These are phyloP conservation scores for Alcis repandata DNA, from an alignment of 2,888 invertebrate genomes.

Conservation along the genomic window DNA sequence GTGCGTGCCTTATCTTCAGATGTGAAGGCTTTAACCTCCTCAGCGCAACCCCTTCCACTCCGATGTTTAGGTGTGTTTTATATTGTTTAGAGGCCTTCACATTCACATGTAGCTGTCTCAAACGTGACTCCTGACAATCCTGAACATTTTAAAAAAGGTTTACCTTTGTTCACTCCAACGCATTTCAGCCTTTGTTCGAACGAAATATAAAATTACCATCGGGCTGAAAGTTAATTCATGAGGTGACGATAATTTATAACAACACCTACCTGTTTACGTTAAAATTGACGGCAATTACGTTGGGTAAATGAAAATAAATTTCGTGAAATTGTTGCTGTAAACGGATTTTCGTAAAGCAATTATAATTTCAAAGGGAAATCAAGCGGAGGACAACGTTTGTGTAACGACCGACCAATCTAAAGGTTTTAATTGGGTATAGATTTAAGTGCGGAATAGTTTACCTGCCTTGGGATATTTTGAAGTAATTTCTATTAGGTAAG, in stretches of 20 bases:
- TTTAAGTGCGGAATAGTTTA: constrained; percentile 1
- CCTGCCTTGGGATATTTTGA: constrained; percentile 1
- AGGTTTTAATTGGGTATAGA: constrained; percentile 4
- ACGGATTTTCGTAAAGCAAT: constrained; percentile 56
- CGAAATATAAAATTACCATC: constrained; percentile 17
- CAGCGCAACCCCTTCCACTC: constrained; percentile 54
- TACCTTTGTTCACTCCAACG: constrained; percentile 15
- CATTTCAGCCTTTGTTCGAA: constrained; percentile 9
- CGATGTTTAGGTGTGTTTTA: constrained; percentile 37
- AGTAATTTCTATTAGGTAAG: neutral
- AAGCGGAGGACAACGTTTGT: constrained; percentile 33
- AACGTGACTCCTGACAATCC: constrained; percentile 9
- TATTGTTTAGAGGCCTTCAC: constrained; percentile 32
- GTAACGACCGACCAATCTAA: constrained; percentile 42
- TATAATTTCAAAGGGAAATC: constrained; percentile 60
- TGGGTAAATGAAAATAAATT: constrained; percentile 44
- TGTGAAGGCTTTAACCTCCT: constrained; percentile 63
- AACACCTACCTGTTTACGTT: constrained; percentile 32
- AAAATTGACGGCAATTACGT: constrained; percentile 41
- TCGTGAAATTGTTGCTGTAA: constrained; percentile 47
- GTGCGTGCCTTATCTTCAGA: constrained; percentile 81
- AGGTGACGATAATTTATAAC: constrained; percentile 30
- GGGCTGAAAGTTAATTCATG: constrained; percentile 26
- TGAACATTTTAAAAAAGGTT: constrained; percentile 3
- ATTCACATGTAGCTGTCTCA: constrained; percentile 20